Conservation (phyloP, 2,888 invertebrate species). For the Tolmerus cingulatus region DNA sequence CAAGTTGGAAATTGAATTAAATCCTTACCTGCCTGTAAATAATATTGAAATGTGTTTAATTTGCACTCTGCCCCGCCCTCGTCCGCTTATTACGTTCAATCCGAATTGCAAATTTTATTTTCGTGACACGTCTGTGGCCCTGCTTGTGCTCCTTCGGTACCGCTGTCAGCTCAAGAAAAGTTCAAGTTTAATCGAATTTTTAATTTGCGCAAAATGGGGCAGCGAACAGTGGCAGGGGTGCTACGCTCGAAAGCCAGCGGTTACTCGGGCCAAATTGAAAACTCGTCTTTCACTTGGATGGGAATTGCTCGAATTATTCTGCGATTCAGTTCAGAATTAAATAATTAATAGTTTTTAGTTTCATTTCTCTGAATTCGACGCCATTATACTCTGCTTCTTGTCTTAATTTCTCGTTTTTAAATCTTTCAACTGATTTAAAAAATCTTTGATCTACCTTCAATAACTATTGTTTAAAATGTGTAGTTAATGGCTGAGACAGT, state of each 20-base stretch:
- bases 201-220: conserved; percentile 7
- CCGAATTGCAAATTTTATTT: conserved; percentile 32
- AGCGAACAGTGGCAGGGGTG: background rate
- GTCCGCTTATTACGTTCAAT: background rate
- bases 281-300: background rate
- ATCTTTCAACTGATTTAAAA: background rate
- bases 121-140: background rate
- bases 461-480: too few relatives aligned
- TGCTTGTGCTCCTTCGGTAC: background rate
- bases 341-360: background rate
- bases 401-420: background rate
- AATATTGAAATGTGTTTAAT: conserved; percentile 41
- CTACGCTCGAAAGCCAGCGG: background rate
- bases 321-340: background rate
- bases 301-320: background rate
- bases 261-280: background rate
- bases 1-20: conserved; percentile 38
- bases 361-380: background rate
- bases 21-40: conserved; percentile 40
- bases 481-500: too few relatives aligned
- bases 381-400: background rate
- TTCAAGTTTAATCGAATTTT: conserved; percentile 40
- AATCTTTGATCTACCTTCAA: too few relatives aligned
- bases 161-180: conserved; percentile 33
- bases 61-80: conserved; percentile 2